Evolutionary conservation across 2,113 vertebrate genomes (phyloP).

Genomic region (Xiphophorus couchianus): DNA sequence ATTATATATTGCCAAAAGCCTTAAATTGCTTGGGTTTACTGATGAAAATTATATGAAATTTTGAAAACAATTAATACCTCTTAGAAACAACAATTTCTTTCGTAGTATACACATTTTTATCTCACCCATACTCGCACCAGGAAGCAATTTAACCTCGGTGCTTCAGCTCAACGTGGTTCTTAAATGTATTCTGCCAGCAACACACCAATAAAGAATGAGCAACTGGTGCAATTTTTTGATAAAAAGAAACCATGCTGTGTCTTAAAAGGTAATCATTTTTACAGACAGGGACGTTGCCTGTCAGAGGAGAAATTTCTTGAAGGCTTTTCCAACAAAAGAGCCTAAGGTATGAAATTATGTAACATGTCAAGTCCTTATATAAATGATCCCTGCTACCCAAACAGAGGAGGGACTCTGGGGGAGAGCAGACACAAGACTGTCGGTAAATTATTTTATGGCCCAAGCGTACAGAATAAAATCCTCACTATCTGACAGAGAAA

Average conservation of each 20-base stretch:
- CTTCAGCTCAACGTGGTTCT: neutral
- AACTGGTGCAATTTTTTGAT: neutral
- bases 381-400: constrained; percentile 36
- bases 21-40: neutral
- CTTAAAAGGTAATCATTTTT: neutral
- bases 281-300: constrained; percentile 17
- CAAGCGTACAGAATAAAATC: neutral
- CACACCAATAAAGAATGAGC: no score
- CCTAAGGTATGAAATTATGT: constrained; percentile 48
- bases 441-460: constrained; percentile 5
- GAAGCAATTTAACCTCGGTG: neutral
- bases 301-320: constrained; percentile 33
- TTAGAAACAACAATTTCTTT: neutral
- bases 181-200: no score
- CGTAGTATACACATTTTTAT: no score
- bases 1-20: no score
- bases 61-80: neutral
- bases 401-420: constrained; percentile 35
- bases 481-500: constrained; percentile 19
- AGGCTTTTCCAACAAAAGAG: constrained; percentile 45
- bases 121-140: neutral
- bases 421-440: neutral
- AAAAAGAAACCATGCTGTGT: neutral
- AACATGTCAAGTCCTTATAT: constrained; percentile 50
- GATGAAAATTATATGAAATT: neutral